A percentile compares a stretch with the other conserved stretches of the same genome.
phyloP scores from a whole-genome alignment of 2,888 invertebrate genomes.

The Ceriagrion tenellum region DNA sequence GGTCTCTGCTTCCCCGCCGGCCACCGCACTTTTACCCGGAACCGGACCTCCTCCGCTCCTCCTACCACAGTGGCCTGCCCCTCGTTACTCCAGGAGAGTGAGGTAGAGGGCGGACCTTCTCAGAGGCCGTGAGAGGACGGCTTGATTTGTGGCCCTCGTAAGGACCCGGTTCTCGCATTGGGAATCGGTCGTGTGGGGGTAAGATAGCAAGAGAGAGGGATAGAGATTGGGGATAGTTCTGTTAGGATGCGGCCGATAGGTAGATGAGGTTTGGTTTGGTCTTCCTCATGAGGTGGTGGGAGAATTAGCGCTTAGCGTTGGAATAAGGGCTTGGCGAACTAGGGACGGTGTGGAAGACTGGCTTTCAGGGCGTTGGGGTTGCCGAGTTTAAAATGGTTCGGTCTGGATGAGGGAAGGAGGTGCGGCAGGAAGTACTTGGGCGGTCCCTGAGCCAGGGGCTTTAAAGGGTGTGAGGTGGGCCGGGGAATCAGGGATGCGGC shows the following conservation, averaged over 20 bases:
- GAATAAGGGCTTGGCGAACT: background rate
- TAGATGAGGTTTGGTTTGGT: background rate
- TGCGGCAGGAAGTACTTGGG: background rate
- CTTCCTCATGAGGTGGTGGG: background rate
- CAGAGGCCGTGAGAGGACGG: constrained; percentile 22
- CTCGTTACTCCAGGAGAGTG: constrained; percentile 22
- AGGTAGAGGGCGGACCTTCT: background rate
- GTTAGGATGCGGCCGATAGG: background rate
- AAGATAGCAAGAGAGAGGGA: background rate
- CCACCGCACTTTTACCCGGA: background rate
- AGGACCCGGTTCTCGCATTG: constrained; percentile 43
- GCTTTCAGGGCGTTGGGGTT: background rate
- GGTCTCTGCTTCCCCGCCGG: background rate
- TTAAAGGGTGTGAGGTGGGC: background rate
- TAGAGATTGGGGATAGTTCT: background rate
- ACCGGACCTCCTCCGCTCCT: background rate
- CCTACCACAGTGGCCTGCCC: background rate
- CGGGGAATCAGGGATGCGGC: constrained; percentile 70
- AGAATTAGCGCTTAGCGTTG: background rate
- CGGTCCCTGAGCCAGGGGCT: background rate
- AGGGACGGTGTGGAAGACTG: background rate
- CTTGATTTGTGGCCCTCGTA: constrained; percentile 63
- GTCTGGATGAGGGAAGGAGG: background rate
- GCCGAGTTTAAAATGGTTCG: background rate
- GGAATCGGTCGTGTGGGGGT: constrained; percentile 15